Conservation (phyloP, 2,888 invertebrate genomes). For the Rhorus exstirpatorius region DNA sequence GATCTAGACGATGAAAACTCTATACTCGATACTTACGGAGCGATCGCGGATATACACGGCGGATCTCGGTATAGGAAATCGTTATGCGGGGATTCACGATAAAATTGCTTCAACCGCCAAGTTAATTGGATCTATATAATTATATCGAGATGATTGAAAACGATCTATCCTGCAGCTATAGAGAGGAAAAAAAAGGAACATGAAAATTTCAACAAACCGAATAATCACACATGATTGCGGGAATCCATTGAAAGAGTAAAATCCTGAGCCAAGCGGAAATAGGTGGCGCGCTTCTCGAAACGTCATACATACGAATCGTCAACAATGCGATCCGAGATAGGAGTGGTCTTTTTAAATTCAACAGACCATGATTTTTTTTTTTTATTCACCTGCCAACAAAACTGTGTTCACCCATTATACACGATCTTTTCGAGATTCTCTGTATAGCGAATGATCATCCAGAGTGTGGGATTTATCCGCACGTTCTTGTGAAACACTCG, state of each 20-base stretch:
- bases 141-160: conserved; percentile 35
- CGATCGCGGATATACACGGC: conserved; percentile 18
- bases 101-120: conserved; percentile 26
- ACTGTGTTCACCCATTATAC: neutral
- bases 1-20: neutral
- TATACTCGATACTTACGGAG: conserved; percentile 35
- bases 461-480: conserved; percentile 40
- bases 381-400: neutral
- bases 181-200: conserved; percentile 9
- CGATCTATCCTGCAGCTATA: conserved; percentile 1
- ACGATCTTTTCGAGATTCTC: neutral
- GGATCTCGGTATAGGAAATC: conserved; percentile 65
- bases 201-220: neutral
- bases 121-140: conserved; percentile 53
- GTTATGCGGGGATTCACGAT: conserved; percentile 38
- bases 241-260: conserved; percentile 24
- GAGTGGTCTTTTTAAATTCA: conserved; percentile 57
- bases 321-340: conserved; percentile 22
- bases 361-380: neutral
- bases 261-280: conserved; percentile 59
- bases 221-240: neutral
- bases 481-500: conserved; percentile 34
- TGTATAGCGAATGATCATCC: neutral
- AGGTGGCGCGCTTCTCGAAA: conserved; percentile 67
- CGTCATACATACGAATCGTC: neutral